Percentiles rank a stretch among this genome's conserved stretches.
Conservation (phyloP, 2,888 invertebrate genomes). For the Dynastes hyllus region DNA sequence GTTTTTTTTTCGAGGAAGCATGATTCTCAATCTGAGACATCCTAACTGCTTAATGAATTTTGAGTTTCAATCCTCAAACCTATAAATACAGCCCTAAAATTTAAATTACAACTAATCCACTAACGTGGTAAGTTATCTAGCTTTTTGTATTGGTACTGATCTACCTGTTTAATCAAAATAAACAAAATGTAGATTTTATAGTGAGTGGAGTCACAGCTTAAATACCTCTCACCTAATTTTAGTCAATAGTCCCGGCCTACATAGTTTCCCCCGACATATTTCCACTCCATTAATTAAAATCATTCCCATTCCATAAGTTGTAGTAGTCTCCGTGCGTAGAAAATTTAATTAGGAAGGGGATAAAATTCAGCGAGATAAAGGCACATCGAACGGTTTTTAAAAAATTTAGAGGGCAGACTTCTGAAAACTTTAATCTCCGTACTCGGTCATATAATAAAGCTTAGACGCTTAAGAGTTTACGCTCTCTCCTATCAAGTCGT, state of each 20-base stretch:
- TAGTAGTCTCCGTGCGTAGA: not conserved
- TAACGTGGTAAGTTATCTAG: too few relatives aligned
- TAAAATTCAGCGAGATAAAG: conserved; percentile 42
- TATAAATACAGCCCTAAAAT: too few relatives aligned
- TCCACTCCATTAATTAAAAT: conserved; percentile 37
- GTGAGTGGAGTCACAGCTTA: not conserved
- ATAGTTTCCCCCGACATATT: conserved; percentile 2
- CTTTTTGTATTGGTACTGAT: too few relatives aligned
- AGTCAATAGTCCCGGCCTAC: not conserved
- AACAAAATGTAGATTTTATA: too few relatives aligned
- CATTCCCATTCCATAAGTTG: conserved; percentile 13
- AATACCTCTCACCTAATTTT: conserved; percentile 10
- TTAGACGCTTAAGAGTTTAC: conserved; percentile 40
- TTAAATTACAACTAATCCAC: too few relatives aligned
- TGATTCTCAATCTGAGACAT: too few relatives aligned
- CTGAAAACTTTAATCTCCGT: conserved; percentile 45
- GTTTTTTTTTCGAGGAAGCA: too few relatives aligned
- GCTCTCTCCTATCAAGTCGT: conserved; percentile 27
- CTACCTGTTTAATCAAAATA: too few relatives aligned
- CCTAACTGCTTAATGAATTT: too few relatives aligned
- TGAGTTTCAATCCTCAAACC: too few relatives aligned
- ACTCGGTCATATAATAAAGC: conserved; percentile 42
- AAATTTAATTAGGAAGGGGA: conserved; percentile 45
- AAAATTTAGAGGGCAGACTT: conserved; percentile 41
- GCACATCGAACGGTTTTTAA: conserved; percentile 38